Base-by-base conservation (phyloP, 2,888 invertebrate species). In the Pheosia tremula region DNA sequence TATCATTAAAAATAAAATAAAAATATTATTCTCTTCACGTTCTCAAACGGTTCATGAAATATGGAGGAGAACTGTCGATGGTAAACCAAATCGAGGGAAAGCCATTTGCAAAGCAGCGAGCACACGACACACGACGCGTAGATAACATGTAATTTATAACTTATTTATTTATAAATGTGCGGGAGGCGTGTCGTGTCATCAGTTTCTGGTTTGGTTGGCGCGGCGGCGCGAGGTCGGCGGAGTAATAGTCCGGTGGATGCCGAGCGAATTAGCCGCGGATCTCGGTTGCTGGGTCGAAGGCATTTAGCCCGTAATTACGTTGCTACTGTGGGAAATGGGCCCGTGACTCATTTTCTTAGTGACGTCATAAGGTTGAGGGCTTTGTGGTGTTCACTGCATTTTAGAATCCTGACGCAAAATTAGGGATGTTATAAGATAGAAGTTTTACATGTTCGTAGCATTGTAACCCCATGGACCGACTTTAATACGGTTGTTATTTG, bases 181-280 rank as follows among this genome's bases (percentile, higher is more conserved):
- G 63, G 74, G 69, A 69, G 77, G 78, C 77, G 79, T 76, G 77
- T 69, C 77, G 69, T 75, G 71, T 75, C 75, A 70, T 73, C 74
- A 66, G 67, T 68, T 76, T 74, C 74, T 84, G 80, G 81, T 80
- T 78, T 69, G 80, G 80, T 85, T 84, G 84, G 83, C 85, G 77
- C 70, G 69, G 63, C 58, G 61, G 59, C 65, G 59, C 79, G 82
- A 81, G 83, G 82, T 69, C 75, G 68, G 63, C 69, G 70, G 54
- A 45, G 62, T 58, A 45, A 60, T 57, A 60, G 62, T 61, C 52
- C 69, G 69, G 69, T 63, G 65, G 68, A 74, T 75, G 75, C 80
- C 77, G 69, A 45, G 61, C 63, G 62, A 72, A 69, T 72, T 74
- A 65, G 59, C 57, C 57, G 62, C 66, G 68, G 72, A 71, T 72